phyloP scores from a whole-genome alignment of 2,113 vertebrate genomes.

The Motacilla alba region DNA sequence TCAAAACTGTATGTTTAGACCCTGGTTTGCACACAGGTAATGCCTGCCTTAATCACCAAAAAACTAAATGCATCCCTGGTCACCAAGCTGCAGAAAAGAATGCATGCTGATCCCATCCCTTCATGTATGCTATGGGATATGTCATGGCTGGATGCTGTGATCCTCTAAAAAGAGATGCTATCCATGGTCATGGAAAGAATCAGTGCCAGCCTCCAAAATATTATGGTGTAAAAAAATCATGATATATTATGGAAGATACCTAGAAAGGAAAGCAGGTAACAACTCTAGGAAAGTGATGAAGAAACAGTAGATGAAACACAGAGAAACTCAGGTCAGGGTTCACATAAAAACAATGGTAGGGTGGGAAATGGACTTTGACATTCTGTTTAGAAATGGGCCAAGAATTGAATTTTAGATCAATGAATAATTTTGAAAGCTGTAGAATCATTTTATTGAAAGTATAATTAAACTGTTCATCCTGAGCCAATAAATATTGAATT shows the following conservation, averaged over 20 bases:
- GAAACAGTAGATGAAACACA: not conserved
- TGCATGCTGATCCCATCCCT: not conserved
- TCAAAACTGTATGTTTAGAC: no score
- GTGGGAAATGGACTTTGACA: not conserved
- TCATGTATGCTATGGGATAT: no score
- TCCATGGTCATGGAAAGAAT: not conserved
- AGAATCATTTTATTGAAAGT: not conserved
- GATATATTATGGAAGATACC: not conserved
- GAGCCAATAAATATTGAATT: not conserved
- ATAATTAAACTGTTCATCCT: not conserved
- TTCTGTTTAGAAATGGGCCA: not conserved
- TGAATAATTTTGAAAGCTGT: not conserved
- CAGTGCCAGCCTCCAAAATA: not conserved
- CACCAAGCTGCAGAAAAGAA: not conserved
- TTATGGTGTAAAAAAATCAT: not conserved
- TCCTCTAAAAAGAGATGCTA: not conserved
- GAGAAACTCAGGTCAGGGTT: not conserved
- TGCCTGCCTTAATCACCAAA: not conserved
- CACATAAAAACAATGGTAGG: not conserved
- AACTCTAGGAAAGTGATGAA: not conserved
- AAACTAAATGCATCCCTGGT: not conserved
- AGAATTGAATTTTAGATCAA: not conserved
- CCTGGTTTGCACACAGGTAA: no score
- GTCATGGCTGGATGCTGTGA: not conserved
- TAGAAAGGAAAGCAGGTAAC: not conserved